phyloP scores from a whole-genome alignment of 2,113 vertebrate species.

The Carlito syrichta region DNA sequence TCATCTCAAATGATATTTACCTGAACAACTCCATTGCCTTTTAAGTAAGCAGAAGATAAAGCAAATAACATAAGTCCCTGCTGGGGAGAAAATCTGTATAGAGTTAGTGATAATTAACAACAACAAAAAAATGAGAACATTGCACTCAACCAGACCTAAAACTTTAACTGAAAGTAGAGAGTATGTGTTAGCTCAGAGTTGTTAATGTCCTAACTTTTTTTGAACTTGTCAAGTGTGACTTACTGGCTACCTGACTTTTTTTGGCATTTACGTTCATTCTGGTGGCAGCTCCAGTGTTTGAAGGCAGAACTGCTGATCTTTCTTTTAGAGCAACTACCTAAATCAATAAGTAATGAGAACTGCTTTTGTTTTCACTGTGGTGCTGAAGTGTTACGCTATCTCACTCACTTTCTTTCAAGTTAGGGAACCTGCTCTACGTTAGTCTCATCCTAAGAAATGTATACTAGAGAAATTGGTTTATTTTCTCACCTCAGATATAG shows the following conservation, averaged over 20 bases:
- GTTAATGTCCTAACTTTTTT: neutral
- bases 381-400: neutral
- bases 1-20: neutral
- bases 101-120: neutral
- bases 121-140: neutral
- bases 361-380: neutral
- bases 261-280: neutral
- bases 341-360: neutral
- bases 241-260: neutral
- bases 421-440: neutral
- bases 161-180: neutral
- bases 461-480: neutral
- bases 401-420: neutral
- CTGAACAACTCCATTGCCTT: neutral
- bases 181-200: neutral
- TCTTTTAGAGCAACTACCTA: neutral
- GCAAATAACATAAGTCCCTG: neutral
- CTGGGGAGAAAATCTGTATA: neutral
- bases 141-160: neutral
- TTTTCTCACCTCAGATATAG: neutral
- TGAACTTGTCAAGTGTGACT: neutral
- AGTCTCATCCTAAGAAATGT: neutral
- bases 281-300: neutral
- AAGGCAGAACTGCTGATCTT: slow-evolving; percentile 4
- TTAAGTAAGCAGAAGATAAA: slow-evolving; percentile 9